Evolutionary conservation across 2,888 invertebrate genomes (phyloP), one percentile per base, ranked within the genome.

Genomic region (Melinopterus prodromus): DNA sequence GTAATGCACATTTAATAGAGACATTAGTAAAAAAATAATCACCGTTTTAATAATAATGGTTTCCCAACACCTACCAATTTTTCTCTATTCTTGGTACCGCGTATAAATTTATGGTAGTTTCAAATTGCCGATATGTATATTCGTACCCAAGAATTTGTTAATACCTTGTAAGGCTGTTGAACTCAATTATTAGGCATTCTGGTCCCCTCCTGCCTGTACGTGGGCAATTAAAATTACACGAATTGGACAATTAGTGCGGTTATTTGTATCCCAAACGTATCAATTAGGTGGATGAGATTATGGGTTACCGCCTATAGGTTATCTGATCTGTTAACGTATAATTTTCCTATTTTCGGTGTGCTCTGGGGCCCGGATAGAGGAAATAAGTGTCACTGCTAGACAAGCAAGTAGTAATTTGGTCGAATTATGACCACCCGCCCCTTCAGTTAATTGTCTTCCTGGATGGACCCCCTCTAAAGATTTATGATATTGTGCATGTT

Each of bases 1-100:
- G 53, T 53, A 53, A 53, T 53, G 53, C 53, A 53, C 53, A 53
- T 53, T 53, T 53, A 53, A 53, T 53, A 53, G 53, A 53, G 53
- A 53, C 53, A 53, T 53, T 53, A 53, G 53, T 53, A 53, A 53
- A 53, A 53, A 53, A 53, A 53, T 53, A 53, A 53, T 53, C 53
- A 53, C 53, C 53, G 53, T 1, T 53, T 53, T 53, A 53, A 53
- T 53, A 53, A 53, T 53, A 53, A 53, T 53, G 53, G 53, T 53
- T 53, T 53, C 53, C 53, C 53, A 53, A 53, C 53, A 53, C 9
- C 53, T 53, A 53, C 53, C 53, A 53, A 53, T 53, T 53, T 53
- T 12, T 53, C 53, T 53, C 53, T 53, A 7, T 53, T 53, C 53
- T 53, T 12, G 53, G 53, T 53, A 53, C 53, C 7, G 53, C 12